Evolutionary conservation across 2,888 invertebrate genomes (phyloP), one percentile per base, ranked within the genome.

Genomic region (Pachymerium ferrugineum): DNA sequence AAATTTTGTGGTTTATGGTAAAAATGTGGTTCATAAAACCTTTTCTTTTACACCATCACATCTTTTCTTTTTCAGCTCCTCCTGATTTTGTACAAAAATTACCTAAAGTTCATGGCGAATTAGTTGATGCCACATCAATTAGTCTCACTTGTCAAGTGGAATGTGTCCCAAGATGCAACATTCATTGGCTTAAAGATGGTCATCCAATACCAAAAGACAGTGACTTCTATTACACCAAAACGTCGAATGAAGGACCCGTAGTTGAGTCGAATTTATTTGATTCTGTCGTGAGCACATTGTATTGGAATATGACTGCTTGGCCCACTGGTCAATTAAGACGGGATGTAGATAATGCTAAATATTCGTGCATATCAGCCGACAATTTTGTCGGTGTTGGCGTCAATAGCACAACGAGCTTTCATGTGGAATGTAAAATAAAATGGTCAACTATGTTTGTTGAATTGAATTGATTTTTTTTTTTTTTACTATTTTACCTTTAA

Each of bases 291-390:
- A 93, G 93, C n/a, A 91, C 90, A 75, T 85, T 95, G 86, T 87
- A 90, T 79, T 94, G 93, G 90, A 94, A 93, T 84, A 89, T 94
- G 87, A 87, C 89, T 1, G 89, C 89, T 70, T 93, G 93, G 92
- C 88, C 92, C 0, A 88, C 88, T 54, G 87, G 89, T 72, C 88
- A 88, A 79, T 86, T 94, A 78, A 90, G 92, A 80, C 88, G 91
- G 74, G 85, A 88, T 70, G 86, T 87, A 4, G 92, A 92, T 83
- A 90, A 90, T 77, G 89, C 90, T 69, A 89, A 89, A 81, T 94
- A 94, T 83, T 91, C 91, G 30, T 94, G 94, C 83, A 86, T 88
- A 77, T 93, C 93, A 75, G 89, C 89, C 3, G 84, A 86, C 42
- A 93, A 93, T 82, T 86, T 87, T 3, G 90, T 91, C 69, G 93